phyloP scores from a whole-genome alignment of 2,113 vertebrate genomes.

The Macquaria australasica region DNA sequence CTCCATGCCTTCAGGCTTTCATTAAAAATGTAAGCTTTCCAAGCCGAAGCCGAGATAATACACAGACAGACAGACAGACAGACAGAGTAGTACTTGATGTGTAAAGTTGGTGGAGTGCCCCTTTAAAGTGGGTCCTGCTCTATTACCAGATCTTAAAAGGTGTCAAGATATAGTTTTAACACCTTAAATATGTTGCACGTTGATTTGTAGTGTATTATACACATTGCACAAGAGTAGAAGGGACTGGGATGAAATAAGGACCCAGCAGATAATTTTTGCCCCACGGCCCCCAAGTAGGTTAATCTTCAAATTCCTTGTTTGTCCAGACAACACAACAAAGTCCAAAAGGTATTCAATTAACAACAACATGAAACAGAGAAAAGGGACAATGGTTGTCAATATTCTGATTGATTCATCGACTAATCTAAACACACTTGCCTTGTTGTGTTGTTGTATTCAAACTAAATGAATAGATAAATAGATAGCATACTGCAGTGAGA shows the following conservation, averaged over 20 bases:
- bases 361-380: not conserved
- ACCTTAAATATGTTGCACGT: too few relatives aligned
- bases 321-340: slow-evolving; percentile 12
- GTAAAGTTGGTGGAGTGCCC: not conserved
- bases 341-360: not conserved
- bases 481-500: not conserved
- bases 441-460: not conserved
- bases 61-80: not conserved
- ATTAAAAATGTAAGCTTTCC: not conserved
- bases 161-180: not conserved
- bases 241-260: not conserved
- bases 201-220: too few relatives aligned
- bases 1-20: not conserved
- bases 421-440: not conserved
- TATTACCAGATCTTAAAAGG: not conserved
- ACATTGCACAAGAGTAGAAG: not conserved
- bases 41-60: not conserved
- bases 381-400: not conserved
- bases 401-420: not conserved
- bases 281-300: not conserved
- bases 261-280: not conserved
- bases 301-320: slow-evolving; percentile 7
- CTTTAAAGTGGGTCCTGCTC: not conserved
- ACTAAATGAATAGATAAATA: not conserved
- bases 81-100: not conserved